Percentiles rank a stretch among this genome's conserved stretches.
Conservation (phyloP, 2,797 vertebrate genomes). For the Coilia nasus region DNA sequence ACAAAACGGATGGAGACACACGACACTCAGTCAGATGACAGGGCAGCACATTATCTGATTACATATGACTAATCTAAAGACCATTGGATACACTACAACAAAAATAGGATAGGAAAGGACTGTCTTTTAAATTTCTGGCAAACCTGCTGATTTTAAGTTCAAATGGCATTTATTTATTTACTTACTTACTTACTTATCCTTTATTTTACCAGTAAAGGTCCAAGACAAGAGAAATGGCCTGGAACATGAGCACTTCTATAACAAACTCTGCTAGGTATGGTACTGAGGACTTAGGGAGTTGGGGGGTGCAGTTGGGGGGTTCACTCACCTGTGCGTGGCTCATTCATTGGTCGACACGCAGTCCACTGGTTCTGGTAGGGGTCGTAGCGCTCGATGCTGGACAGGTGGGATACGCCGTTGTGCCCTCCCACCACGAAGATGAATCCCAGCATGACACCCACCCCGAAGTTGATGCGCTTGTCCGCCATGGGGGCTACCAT, state of each 20-base stretch:
- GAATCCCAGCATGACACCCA: slow-evolving; percentile 96
- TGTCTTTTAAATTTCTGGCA: no score
- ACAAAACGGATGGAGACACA: background rate
- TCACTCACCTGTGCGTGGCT: slow-evolving; percentile 91
- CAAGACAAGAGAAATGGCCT: no score
- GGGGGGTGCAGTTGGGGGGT: background rate
- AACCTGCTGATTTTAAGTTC: no score
- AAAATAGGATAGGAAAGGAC: no score
- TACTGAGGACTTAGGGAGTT: background rate
- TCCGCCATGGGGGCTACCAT: slow-evolving; percentile 96
- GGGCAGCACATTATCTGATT: background rate
- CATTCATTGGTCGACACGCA: slow-evolving; percentile 95
- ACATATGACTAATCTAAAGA: no score
- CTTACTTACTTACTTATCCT: no score
- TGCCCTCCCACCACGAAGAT: slow-evolving; percentile 98
- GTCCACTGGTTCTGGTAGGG: slow-evolving; percentile 99
- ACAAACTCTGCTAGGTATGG: background rate
- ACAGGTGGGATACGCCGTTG: slow-evolving; percentile 95
- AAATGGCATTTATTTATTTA: no score
- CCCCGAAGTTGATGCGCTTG: slow-evolving; percentile 97
- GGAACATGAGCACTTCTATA: background rate
- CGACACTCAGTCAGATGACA: background rate
- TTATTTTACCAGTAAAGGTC: no score
- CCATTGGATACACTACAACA: no score
- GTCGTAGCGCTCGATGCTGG: slow-evolving; percentile 97